Percentiles rank a stretch among this genome's conserved stretches.
Conservation (phyloP, 2,113 vertebrate species). For the Lophius piscatorius region DNA sequence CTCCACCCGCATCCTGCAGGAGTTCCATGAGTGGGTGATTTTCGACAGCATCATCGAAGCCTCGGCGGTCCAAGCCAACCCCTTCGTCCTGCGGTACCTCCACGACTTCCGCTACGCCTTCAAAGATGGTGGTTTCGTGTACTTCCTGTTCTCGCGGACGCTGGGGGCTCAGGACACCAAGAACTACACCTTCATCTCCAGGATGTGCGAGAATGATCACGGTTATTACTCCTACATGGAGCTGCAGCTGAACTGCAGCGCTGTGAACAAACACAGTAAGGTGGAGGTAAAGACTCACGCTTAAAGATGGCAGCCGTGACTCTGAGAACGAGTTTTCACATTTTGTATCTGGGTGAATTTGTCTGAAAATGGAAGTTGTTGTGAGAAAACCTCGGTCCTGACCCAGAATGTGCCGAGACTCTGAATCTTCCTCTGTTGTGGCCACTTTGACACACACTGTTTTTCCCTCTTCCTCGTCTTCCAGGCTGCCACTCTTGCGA, state of each 20-base stretch:
- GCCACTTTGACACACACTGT: neutral
- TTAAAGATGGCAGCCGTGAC: too few species aligned
- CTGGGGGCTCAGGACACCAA: slow-evolving; percentile 81
- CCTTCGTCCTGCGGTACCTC: slow-evolving; percentile 81
- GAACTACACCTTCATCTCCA: slow-evolving; percentile 88
- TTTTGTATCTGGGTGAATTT: too few species aligned
- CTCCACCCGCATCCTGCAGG: slow-evolving; percentile 89
- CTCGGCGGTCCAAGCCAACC: slow-evolving; percentile 83
- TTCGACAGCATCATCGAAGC: slow-evolving; percentile 93
- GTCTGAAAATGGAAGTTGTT: too few species aligned
- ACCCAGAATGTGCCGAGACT: too few species aligned
- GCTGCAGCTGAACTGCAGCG: slow-evolving; percentile 88
- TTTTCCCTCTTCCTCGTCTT: neutral
- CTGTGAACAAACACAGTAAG: slow-evolving; percentile 79
- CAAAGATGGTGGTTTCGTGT: slow-evolving; percentile 84
- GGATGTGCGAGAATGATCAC: slow-evolving; percentile 88
- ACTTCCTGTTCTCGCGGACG: slow-evolving; percentile 92
- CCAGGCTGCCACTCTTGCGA: slow-evolving; percentile 83
- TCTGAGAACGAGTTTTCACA: too few species aligned
- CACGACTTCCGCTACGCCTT: slow-evolving; percentile 84
- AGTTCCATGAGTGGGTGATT: slow-evolving; percentile 79
- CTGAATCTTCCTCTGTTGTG: neutral
- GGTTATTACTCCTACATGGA: slow-evolving; percentile 95
- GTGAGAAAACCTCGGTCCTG: too few species aligned
- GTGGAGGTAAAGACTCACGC: slow-evolving; percentile 64